Base-by-base conservation (phyloP, 2,797 vertebrate genomes). In the Hemibagrus guttatus region DNA sequence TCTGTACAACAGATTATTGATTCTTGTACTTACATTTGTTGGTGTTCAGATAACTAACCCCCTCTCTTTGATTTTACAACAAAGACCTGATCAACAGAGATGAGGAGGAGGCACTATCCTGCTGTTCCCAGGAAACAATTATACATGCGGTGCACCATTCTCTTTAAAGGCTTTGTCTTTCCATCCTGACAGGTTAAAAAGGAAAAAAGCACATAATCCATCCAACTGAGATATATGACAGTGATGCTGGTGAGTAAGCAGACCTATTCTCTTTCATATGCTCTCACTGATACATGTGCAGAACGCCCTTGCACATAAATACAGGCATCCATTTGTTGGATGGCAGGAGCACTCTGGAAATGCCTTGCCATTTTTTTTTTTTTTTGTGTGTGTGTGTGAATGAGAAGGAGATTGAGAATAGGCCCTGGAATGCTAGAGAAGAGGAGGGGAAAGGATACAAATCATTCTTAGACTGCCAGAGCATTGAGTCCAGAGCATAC, bases 371-470 rank as follows among this genome's bases (percentile, higher is more conserved):
- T 91, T 81, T 64, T 11, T 81, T 64, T 11, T 19, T 66, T n/a
- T 61, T 39, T 63, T 63, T 64, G n/a, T n/a, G n/a, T 74, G 0
- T 52, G 26, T 90, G 89, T 90, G 87, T 91, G 90, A 91, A 92
- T 86, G 90, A 92, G 90, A 90, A 82, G 78, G 59, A 90, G 81
- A 87, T 90, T 85, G 86, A 85, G 83, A 88, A 56, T 85, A 63
- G 68, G 54, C 59, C 85, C 88, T 90, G 92, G 92, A 89, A 79
- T 58, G 84, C 85, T 89, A 92, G 74, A 64, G 74, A 17, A 46
- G 69, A 81, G 76, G 86, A 68, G 59, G 35, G 46, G 63, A 54
- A 83, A 28, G 4, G 78, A 89, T 86, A 89, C 86, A 90, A 87
- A 89, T 87, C 31, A 69, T 8, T 79, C 49, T 69, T 86, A 84